Percentiles rank a stretch among this genome's conserved stretches.
phyloP scores from a whole-genome alignment of 1,140 invertebrate genomes.

The Cyclina sinensis region DNA sequence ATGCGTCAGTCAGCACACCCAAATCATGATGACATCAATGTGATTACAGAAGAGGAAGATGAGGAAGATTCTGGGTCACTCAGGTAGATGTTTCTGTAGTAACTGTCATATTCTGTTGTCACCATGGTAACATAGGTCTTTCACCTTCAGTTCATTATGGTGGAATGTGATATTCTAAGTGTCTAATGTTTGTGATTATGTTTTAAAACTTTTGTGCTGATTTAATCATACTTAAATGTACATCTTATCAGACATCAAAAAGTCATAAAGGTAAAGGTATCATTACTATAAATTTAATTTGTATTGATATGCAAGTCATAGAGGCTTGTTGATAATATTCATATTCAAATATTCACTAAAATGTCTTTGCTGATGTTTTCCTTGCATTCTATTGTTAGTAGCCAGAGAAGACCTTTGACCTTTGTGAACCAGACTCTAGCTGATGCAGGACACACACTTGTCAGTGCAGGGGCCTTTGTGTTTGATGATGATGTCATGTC shows the following conservation, averaged over 20 bases:
- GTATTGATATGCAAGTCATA: too few species aligned
- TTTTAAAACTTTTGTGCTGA: too few species aligned
- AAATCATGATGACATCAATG: constrained; percentile 69
- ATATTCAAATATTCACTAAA: too few species aligned
- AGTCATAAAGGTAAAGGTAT: too few species aligned
- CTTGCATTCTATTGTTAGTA: constrained; percentile 39
- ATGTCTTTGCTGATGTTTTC: too few species aligned
- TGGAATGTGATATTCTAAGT: too few species aligned
- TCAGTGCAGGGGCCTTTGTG: constrained; percentile 84
- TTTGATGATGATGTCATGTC: constrained; percentile 87
- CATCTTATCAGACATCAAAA: too few species aligned
- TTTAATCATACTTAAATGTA: too few species aligned
- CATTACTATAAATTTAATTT: too few species aligned
- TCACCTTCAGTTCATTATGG: too few species aligned
- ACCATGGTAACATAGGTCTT: background rate
- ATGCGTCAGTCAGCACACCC: constrained; percentile 2
- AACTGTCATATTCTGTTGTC: background rate
- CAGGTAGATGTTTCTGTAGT: constrained; percentile 3
- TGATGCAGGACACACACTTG: constrained; percentile 78
- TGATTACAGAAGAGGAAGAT: constrained; percentile 69
- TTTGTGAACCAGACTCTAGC: constrained; percentile 83
- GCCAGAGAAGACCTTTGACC: constrained; percentile 69
- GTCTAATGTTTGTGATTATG: too few species aligned
- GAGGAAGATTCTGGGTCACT: constrained; percentile 63
- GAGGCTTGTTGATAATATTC: too few species aligned